Base-by-base conservation (phyloP, 2,888 invertebrate genomes). In the Serrognathus titanus region DNA sequence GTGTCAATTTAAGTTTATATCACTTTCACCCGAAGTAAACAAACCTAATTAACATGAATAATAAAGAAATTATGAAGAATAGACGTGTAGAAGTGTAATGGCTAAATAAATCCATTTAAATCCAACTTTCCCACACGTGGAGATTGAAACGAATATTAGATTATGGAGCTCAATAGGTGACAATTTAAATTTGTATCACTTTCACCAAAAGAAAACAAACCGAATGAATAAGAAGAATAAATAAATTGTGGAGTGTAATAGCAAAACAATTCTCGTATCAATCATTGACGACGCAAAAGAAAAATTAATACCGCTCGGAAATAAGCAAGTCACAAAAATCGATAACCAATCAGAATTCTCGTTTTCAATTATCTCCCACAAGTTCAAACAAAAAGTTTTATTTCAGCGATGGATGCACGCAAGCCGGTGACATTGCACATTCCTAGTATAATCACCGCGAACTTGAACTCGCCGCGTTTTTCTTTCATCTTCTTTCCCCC, bases 101-200 rank as follows among this genome's bases (percentile, higher is more conserved):
- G 16, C 16, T 2, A 16, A 16, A 16, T 2, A 16, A 16, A 16
- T 1, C 16, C 16, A 16, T 2, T 16, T 16, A 2, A 16, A 1
- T 1, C 16, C 16, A 16, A 16, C 16, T 16, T 16, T 58, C 65
- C 56, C 55, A 58, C 57, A 59, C 58, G 60, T 58, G 59, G 59
- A 63, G 62, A 63, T 65, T 62, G 62, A 65, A 65, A 63, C 60
- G 59, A 60, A 61, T 62, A 65, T 63, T 61, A 58, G 57, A 55
- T 65, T 63, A 65, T 40, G 20, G 24, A 35, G 13, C 20, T 37
- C 38, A 36, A 38, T 47, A 40, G 46, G 10, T 38, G 11, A 38
- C 45, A 51, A 38, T 48, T 43, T 43, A 43, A 43, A 8, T 43
- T 43, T 16, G 16, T 16, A 16, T 16, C 16, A 16, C 16, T 16